phyloP scores from a whole-genome alignment of 2,113 vertebrate genomes.

The Aptenodytes patagonicus region DNA sequence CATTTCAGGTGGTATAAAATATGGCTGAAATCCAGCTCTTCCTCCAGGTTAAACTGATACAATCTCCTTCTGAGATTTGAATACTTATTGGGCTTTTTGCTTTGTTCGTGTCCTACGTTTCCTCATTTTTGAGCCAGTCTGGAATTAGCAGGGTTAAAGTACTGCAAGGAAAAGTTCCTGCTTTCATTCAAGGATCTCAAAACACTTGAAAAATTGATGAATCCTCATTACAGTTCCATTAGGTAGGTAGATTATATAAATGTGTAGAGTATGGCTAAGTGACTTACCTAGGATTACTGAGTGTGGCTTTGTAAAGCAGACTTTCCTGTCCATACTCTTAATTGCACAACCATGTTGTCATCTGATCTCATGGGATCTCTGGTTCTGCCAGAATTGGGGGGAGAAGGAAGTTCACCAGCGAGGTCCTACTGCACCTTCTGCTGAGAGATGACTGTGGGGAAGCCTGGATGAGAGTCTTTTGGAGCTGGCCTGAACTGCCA shows the following conservation, averaged over 20 bases:
- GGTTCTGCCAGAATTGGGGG: neutral
- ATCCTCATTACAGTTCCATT: neutral
- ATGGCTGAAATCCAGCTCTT: neutral
- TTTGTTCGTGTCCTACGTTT: neutral
- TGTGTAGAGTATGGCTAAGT: neutral
- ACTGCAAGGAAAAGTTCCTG: neutral
- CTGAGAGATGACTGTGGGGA: neutral
- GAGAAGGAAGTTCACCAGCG: accelerated
- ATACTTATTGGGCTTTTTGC: neutral
- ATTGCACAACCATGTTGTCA: neutral
- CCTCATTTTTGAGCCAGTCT: neutral
- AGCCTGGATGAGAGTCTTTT: neutral
- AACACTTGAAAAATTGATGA: constrained; percentile 13
- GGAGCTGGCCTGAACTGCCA: neutral
- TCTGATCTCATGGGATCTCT: neutral
- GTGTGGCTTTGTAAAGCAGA: neutral
- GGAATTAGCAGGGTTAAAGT: neutral
- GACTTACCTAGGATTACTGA: neutral
- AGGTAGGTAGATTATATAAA: neutral
- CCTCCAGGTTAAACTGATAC: neutral
- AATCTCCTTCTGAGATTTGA: neutral
- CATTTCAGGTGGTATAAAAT: neutral
- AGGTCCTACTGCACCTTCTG: neutral
- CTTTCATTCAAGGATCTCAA: neutral
- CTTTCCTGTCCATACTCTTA: neutral